A percentile compares a stretch with the other conserved stretches of the same genome.
These are phyloP conservation scores for Megaustenia siamemsis DNA, from an alignment of 2,888 invertebrate species.

Conservation along the genomic window DNA sequence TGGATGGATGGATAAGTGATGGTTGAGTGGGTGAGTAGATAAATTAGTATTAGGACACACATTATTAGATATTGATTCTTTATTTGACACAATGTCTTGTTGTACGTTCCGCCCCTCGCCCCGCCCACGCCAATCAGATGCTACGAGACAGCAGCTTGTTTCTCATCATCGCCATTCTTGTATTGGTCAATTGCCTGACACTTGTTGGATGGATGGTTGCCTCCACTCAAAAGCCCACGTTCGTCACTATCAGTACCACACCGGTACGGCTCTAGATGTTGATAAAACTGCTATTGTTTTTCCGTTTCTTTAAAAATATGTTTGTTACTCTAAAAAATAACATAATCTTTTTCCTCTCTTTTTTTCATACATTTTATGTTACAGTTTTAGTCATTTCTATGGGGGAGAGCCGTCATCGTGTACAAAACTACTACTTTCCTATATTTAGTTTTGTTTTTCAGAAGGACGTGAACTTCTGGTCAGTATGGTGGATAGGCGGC, in stretches of 20 bases:
- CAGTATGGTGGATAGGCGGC: too few species aligned
- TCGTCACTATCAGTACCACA: slow-evolving; percentile 41
- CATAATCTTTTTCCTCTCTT: too few species aligned
- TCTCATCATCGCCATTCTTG: slow-evolving; percentile 50
- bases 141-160: slow-evolving; percentile 57
- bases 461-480: too few species aligned
- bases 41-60: neutral
- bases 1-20: neutral
- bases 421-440: too few species aligned
- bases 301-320: neutral
- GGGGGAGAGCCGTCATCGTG: too few species aligned
- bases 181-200: slow-evolving; percentile 52
- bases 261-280: slow-evolving; percentile 36
- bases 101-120: too few species aligned
- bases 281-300: neutral
- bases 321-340: too few species aligned
- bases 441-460: too few species aligned
- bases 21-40: neutral
- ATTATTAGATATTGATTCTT: neutral
- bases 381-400: too few species aligned
- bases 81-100: too few species aligned
- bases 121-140: slow-evolving; percentile 44
- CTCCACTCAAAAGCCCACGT: slow-evolving; percentile 44
- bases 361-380: too few species aligned
- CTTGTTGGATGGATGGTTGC: slow-evolving; percentile 54